phyloP scores from a whole-genome alignment of 64 coral and sea anemone genomes.

The Astreopora myriophthalma region DNA sequence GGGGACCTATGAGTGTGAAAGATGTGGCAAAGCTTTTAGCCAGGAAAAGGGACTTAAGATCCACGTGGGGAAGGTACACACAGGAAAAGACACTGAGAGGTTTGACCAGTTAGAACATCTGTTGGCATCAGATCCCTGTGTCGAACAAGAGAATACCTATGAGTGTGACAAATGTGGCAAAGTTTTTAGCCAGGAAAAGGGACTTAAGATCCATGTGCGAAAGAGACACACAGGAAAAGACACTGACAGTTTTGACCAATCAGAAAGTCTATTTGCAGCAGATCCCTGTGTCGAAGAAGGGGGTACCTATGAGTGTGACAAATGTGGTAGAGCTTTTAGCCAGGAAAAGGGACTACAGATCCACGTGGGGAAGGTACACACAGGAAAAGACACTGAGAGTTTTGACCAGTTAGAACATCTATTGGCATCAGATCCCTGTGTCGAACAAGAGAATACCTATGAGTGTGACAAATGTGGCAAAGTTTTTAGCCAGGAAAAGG shows the following conservation, averaged over 20 bases:
- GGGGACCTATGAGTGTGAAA: neutral
- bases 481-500: neutral
- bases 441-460: neutral
- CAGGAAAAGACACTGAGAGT: no score
- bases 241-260: no score
- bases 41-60: neutral
- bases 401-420: no score
- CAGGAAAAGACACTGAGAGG: neutral
- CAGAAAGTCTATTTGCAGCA: neutral
- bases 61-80: neutral
- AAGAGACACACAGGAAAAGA: neutral
- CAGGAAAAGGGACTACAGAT: no score
- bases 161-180: neutral
- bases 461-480: neutral
- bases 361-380: no score
- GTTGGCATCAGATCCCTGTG: no score
- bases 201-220: neutral
- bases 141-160: neutral
- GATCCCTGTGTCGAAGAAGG: no score
- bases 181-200: neutral
- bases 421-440: no score
- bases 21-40: neutral
- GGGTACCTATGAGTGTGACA: no score
- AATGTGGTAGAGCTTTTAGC: no score
- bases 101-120: no score